A percentile compares a stretch with the other conserved stretches of the same genome.
Conservation (phyloP, 2,113 vertebrate species). For the Gallinago undulata region DNA sequence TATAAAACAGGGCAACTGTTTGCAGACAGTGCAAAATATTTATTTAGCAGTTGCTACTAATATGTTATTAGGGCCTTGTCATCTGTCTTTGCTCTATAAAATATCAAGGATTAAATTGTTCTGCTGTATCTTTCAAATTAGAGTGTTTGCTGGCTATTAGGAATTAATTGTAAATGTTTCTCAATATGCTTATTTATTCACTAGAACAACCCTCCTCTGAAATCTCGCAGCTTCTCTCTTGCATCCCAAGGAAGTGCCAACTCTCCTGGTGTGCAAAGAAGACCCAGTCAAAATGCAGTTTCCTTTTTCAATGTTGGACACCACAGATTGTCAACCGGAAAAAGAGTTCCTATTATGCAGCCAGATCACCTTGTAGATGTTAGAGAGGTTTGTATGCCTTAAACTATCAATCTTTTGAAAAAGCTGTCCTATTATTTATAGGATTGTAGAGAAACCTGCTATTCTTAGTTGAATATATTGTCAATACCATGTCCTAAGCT, state of each 20-base stretch:
- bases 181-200: constrained; percentile 67
- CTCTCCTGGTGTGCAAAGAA: constrained; percentile 88
- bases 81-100: neutral
- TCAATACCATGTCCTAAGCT: neutral
- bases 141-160: neutral
- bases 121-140: neutral
- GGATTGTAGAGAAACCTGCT: neutral
- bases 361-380: constrained; percentile 94
- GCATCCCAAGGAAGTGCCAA: constrained; percentile 91
- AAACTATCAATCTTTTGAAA: neutral
- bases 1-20: neutral
- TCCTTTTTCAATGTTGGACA: constrained; percentile 84
- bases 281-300: constrained; percentile 87
- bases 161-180: constrained; percentile 41
- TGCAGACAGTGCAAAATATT: neutral
- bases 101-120: neutral
- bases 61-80: neutral
- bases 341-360: constrained; percentile 82
- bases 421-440: neutral
- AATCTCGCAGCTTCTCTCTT: constrained; percentile 93
- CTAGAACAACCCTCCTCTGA: constrained; percentile 94
- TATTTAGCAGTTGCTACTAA: neutral
- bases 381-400: constrained; percentile 84
- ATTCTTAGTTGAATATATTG: neutral
- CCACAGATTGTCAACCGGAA: constrained; percentile 83